phyloP scores from a whole-genome alignment of 2,113 vertebrate species.

The Suncus etruscus region DNA sequence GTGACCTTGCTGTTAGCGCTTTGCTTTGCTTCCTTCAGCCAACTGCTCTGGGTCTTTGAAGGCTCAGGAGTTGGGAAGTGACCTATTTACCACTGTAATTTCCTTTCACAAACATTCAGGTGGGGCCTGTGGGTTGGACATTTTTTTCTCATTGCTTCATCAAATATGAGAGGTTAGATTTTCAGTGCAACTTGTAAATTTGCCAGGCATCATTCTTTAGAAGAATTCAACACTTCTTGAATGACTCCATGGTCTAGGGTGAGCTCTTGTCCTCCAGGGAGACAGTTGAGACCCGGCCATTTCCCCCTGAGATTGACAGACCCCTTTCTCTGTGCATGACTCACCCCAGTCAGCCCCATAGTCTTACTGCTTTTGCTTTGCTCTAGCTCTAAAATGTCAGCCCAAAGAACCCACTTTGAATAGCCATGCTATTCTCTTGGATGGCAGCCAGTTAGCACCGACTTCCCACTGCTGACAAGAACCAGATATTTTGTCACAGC shows the following conservation, averaged over 20 bases:
- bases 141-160: conserved; percentile 50
- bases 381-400: background rate
- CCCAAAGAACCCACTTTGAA: background rate
- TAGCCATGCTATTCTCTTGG: conserved; percentile 4
- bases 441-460: background rate
- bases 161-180: conserved; percentile 36
- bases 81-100: conserved; percentile 59
- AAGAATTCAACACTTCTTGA: background rate
- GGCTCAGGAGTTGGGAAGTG: conserved; percentile 13
- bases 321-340: background rate
- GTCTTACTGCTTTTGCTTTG: background rate
- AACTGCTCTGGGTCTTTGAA: conserved; percentile 56
- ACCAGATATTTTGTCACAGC: too few species aligned
- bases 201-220: conserved; percentile 9
- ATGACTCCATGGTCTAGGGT: background rate
- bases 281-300: background rate
- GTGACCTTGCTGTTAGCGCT: background rate
- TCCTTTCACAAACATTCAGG: conserved; percentile 33
- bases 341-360: background rate
- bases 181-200: conserved; percentile 41
- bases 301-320: conserved; percentile 10
- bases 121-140: background rate
- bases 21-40: background rate
- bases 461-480: background rate
- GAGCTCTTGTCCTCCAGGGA: too few species aligned